Conservation (phyloP, 2,113 vertebrate species). For the Rutilus rutilus region DNA sequence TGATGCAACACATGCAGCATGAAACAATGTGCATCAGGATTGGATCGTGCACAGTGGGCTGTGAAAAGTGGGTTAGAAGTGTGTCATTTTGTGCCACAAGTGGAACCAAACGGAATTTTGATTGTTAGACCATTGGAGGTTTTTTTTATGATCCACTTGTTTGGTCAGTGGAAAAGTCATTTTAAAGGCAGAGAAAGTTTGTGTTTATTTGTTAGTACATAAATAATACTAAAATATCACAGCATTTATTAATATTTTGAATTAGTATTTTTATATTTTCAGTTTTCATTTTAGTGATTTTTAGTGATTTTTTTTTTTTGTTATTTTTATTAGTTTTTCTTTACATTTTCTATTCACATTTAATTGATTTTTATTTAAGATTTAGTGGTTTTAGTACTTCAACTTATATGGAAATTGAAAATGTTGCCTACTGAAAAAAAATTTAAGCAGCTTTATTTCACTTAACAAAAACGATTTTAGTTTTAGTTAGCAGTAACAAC, state of each 20-base stretch:
- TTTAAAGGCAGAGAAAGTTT: neutral
- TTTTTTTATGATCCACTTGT: neutral
- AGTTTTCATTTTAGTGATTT: no score
- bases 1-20: neutral
- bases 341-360: no score
- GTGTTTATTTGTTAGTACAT: no score
- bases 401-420: no score
- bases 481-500: neutral
- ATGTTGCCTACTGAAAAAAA: no score
- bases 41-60: neutral
- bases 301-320: no score
- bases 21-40: neutral
- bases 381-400: no score
- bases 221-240: no score
- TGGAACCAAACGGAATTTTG: neutral
- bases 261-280: no score
- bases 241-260: no score
- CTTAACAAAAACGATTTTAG: neutral
- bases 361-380: no score
- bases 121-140: neutral
- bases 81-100: neutral
- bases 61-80: neutral
- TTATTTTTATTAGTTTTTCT: no score
- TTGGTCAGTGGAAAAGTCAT: neutral
- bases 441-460: neutral